Conservation (phyloP, 92 coral and sea anemone species). For the Heteractis magnifica region DNA sequence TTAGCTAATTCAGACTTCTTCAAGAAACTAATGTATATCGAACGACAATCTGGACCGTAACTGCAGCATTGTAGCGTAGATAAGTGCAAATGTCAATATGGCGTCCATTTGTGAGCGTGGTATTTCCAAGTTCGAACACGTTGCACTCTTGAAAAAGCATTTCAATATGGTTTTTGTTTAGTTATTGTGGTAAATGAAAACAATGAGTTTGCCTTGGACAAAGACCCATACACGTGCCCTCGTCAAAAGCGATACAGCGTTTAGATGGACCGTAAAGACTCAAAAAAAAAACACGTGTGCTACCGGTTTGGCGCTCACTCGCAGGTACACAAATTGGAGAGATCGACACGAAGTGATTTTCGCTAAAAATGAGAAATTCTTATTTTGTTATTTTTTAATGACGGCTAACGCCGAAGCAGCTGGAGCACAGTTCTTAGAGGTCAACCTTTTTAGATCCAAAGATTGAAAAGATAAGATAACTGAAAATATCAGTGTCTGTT, state of each 20-base stretch:
- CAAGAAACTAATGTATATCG: neutral
- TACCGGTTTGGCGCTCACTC: neutral
- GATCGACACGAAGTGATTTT: neutral
- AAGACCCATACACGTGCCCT: conserved; percentile 31
- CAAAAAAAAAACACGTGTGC: conserved; percentile 21
- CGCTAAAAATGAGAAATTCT: neutral
- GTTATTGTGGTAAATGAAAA: conserved; percentile 26
- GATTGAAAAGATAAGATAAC: neutral
- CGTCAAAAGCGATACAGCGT: conserved; percentile 10
- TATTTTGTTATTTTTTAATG: neutral
- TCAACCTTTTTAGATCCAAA: neutral
- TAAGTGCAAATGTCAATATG: neutral
- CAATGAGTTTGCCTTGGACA: conserved; percentile 19
- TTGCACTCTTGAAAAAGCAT: conserved; percentile 30
- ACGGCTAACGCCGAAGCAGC: neutral
- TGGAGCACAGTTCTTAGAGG: neutral
- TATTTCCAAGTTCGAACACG: conserved; percentile 13
- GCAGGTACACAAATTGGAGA: neutral
- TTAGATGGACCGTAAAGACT: conserved; percentile 1
- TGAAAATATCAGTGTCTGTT: neutral
- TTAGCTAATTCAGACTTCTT: neutral
- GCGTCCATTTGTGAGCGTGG: neutral
- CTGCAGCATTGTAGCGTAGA: neutral
- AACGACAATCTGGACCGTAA: neutral
- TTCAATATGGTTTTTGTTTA: conserved; percentile 34